Base-by-base conservation (phyloP, 2,113 vertebrate genomes). In the Mystacornis crossleyi region DNA sequence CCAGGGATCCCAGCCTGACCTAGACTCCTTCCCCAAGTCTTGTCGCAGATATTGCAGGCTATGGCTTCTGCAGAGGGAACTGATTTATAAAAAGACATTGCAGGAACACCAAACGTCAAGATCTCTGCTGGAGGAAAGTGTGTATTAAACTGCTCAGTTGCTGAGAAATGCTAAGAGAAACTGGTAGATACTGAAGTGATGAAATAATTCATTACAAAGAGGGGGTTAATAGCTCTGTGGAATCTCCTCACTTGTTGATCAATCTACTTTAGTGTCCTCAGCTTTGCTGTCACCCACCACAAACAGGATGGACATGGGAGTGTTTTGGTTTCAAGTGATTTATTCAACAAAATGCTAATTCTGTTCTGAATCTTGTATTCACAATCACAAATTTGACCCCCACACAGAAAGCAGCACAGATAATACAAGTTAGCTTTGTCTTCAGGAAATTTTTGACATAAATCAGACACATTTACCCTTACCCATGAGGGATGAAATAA, bases 381-480 rank as follows among this genome's bases (percentile, higher is more conserved):
- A 7, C n/a, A 2, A 3, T 18, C 25, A 8, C 5, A 2, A 8
- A 42, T 57, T 38, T 88, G 83, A 93, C 81, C 55, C 15, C 4
- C 85, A 25, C 53, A 25, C 13, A 62, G 77, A 77, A 45, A 95
- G 40, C 38, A 96, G 94, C 86, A 42, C 64, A 81, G 64, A 82
- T 40, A 93, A 93, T 65, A 81, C 66, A 90, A 40, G 25, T 60
- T 20, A 70, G 14, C 64, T n/a, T 16, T 72, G 55, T 20, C 28
- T 55, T 87, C 51, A 93, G 86, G 54, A 94, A 48, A 38, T 89
- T 93, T 70, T 57, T 42, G 69, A 28, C 51, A 53, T 60, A 40
- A 90, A 96, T 82, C 82, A 45, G 31, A 61, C 31, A 50, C 26
- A 34, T 81, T 93, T 80, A 73, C 90, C 87, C 81, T 95, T 94